Conservation (phyloP, 2,797 vertebrate species). For the Falco concolor region DNA sequence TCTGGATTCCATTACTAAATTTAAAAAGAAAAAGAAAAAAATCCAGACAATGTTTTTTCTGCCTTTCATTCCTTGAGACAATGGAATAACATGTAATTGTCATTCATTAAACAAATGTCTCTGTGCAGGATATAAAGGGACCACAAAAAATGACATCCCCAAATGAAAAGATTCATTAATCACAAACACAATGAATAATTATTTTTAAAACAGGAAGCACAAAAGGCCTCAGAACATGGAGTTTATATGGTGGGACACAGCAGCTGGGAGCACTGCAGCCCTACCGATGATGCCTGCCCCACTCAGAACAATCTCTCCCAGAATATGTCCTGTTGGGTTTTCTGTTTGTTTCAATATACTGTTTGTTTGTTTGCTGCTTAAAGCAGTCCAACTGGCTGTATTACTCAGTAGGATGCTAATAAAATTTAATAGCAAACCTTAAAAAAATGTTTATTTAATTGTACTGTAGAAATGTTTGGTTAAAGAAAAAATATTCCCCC, state of each 20-base stretch:
- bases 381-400: not conserved
- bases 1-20: slow-evolving; percentile 25
- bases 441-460: slow-evolving; percentile 50
- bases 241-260: not conserved
- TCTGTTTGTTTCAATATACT: not conserved
- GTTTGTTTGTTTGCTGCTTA: slow-evolving; percentile 20
- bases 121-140: slow-evolving; percentile 8
- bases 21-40: not conserved
- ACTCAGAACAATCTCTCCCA: not conserved
- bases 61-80: slow-evolving; percentile 39
- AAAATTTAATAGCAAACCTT: slow-evolving; percentile 44
- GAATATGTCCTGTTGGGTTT: not conserved
- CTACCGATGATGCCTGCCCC: not conserved
- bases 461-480: not conserved
- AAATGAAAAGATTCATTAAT: slow-evolving; percentile 40
- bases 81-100: slow-evolving; percentile 17
- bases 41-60: not conserved
- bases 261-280: not conserved
- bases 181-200: slow-evolving; percentile 32
- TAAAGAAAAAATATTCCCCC: slow-evolving; percentile 18
- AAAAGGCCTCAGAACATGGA: not conserved
- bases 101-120: slow-evolving; percentile 26
- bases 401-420: not conserved
- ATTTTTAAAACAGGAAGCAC: slow-evolving; percentile 35
- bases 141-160: not conserved